A percentile compares a stretch with the other conserved stretches of the same genome.
Conservation (phyloP, 2,113 vertebrate species). For the Lynx canadensis region DNA sequence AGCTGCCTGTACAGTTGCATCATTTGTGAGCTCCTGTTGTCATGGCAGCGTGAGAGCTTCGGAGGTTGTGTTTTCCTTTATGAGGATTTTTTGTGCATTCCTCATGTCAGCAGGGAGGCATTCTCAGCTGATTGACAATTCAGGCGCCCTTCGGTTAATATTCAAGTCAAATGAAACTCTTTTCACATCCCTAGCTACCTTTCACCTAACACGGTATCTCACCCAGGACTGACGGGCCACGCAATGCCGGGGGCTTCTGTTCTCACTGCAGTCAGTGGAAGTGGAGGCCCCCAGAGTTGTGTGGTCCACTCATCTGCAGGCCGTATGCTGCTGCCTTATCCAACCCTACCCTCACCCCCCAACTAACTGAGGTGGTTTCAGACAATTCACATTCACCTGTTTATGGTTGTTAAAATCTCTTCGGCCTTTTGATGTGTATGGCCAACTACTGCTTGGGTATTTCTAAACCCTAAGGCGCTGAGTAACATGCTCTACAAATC, state of each 20-base stretch:
- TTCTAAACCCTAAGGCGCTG: background rate
- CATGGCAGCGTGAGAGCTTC: background rate
- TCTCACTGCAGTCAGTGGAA: background rate
- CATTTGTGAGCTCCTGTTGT: background rate
- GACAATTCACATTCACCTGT: background rate
- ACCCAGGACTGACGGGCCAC: background rate
- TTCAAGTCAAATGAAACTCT: background rate
- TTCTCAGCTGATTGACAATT: background rate
- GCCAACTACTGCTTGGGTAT: background rate
- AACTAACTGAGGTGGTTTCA: background rate
- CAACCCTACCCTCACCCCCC: accelerated
- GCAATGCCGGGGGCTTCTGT: background rate
- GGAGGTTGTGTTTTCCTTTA: slow-evolving; percentile 6
- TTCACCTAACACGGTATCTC: background rate
- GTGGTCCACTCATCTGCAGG: background rate
- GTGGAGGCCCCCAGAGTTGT: background rate
- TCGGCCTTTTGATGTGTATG: background rate
- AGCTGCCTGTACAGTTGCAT: slow-evolving; percentile 8
- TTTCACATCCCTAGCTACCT: background rate
- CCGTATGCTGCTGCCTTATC: background rate
- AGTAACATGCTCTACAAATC: background rate
- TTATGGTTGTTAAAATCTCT: background rate
- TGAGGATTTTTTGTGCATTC: background rate
- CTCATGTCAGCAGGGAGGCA: background rate
- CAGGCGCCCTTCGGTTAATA: background rate